Conservation (phyloP, 1,140 invertebrate genomes). For the Hylaeus anthracinus region DNA sequence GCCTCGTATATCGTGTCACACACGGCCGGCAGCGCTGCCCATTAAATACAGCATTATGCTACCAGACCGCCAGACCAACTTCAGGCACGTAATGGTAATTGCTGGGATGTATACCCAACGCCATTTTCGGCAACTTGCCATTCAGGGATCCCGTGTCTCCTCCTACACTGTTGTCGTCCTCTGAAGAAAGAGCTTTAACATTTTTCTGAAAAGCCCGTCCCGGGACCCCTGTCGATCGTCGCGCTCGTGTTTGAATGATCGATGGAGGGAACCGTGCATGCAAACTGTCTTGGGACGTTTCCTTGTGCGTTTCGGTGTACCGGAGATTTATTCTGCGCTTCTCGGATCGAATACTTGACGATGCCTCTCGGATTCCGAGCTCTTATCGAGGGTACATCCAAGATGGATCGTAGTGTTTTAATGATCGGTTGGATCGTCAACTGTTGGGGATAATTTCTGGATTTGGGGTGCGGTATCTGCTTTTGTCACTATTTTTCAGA, state of each 20-base stretch:
- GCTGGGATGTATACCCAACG: slow-evolving; percentile 71
- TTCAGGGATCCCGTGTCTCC: slow-evolving; percentile 51
- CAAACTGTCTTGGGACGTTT: not conserved
- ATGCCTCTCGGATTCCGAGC: too few relatives aligned
- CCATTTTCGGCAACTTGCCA: slow-evolving; percentile 77
- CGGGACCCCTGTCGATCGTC: not conserved
- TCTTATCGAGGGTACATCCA: too few relatives aligned
- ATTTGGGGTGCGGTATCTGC: too few relatives aligned
- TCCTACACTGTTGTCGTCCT: slow-evolving; percentile 20
- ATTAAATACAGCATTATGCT: slow-evolving; percentile 80
- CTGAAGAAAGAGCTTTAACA: not conserved
- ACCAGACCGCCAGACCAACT: slow-evolving; percentile 68
- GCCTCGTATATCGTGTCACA: slow-evolving; percentile 76
- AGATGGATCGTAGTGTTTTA: too few relatives aligned
- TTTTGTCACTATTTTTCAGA: too few relatives aligned
- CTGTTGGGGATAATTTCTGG: too few relatives aligned
- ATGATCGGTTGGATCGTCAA: too few relatives aligned
- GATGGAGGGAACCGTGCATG: not conserved
- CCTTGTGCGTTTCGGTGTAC: not conserved
- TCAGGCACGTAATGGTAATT: slow-evolving; percentile 75
- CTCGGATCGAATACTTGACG: too few relatives aligned
- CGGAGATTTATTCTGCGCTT: not conserved
- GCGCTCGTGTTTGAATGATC: slow-evolving; percentile 8
- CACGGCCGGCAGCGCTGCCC: slow-evolving; percentile 66
- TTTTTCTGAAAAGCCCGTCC: slow-evolving; percentile 4